Conservation (phyloP, 2,888 invertebrate species). For the Sinohyriopsis cumingii region DNA sequence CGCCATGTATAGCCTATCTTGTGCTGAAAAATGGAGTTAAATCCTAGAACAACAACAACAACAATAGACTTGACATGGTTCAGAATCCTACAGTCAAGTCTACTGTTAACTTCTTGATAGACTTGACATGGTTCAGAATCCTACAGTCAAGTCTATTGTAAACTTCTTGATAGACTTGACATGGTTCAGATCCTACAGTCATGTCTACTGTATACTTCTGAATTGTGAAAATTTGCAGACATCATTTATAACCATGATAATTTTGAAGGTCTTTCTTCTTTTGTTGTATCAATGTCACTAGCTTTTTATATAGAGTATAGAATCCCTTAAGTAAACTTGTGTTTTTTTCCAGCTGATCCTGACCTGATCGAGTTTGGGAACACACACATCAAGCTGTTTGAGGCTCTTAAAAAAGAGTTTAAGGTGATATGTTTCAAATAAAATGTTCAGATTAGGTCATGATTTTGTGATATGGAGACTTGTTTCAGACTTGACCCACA, state of each 20-base stretch:
- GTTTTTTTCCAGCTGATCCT: slow-evolving; percentile 27
- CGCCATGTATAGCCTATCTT: too few relatives aligned
- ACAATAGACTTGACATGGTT: background rate
- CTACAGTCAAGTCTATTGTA: background rate
- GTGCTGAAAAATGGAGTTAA: too few relatives aligned
- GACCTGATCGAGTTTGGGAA: slow-evolving; percentile 73
- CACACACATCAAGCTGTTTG: slow-evolving; percentile 76
- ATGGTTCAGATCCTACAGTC: background rate
- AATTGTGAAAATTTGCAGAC: too few relatives aligned
- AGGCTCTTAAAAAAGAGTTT: slow-evolving; percentile 80
- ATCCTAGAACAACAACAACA: too few relatives aligned
- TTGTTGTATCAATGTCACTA: too few relatives aligned
- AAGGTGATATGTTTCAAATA: slow-evolving; percentile 65
- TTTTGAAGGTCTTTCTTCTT: too few relatives aligned
- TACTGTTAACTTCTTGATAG: background rate
- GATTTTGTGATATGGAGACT: too few relatives aligned
- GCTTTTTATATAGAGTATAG: too few relatives aligned
- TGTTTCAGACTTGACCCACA: background rate
- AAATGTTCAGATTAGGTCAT: background rate
- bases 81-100: background rate
- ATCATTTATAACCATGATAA: too few relatives aligned
- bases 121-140: background rate
- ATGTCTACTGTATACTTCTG: background rate
- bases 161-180: background rate
- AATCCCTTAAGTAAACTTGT: background rate